phyloP scores from a whole-genome alignment of 2,113 vertebrate genomes.

The Naja naja region DNA sequence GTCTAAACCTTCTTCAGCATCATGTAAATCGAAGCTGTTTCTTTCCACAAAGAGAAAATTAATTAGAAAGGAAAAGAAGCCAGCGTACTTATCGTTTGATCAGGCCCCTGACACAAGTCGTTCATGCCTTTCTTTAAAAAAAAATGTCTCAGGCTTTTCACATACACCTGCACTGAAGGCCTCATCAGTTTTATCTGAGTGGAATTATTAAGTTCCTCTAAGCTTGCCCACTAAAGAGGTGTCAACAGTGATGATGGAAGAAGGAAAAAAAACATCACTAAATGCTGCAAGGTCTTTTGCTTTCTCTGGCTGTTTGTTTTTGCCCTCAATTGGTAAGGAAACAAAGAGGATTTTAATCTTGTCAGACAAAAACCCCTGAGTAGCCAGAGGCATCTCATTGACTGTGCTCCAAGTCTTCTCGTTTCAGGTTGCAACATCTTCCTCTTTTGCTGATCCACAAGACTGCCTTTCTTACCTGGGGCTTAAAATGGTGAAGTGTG shows the following conservation, averaged over 20 bases:
- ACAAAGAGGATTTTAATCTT: slow-evolving; percentile 80
- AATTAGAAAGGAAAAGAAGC: slow-evolving; percentile 71
- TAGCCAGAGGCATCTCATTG: slow-evolving; percentile 76
- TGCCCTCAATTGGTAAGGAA: slow-evolving; percentile 72
- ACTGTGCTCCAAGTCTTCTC: slow-evolving; percentile 62
- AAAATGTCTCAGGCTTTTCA: slow-evolving; percentile 60
- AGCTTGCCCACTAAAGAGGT: slow-evolving; percentile 65
- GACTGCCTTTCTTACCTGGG: slow-evolving; percentile 77
- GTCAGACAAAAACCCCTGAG: slow-evolving; percentile 74
- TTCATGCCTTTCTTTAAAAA: slow-evolving; percentile 62
- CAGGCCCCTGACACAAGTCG: slow-evolving; percentile 72
- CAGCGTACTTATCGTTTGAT: slow-evolving; percentile 71
- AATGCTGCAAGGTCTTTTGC: slow-evolving; percentile 70
- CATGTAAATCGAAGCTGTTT: slow-evolving; percentile 52
- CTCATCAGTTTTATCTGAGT: slow-evolving; percentile 72
- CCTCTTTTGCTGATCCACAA: slow-evolving; percentile 63
- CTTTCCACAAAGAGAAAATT: slow-evolving; percentile 68
- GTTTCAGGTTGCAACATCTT: slow-evolving; percentile 74
- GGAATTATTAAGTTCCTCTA: slow-evolving; percentile 58
- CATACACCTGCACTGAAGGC: slow-evolving; percentile 70
- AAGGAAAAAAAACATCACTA: slow-evolving; percentile 57
- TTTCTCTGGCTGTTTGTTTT: slow-evolving; percentile 78
- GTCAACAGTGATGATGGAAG: slow-evolving; percentile 55
- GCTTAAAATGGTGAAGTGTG: slow-evolving; percentile 76
- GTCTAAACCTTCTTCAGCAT: slow-evolving; percentile 42